A percentile compares a stretch with the other conserved stretches of the same genome.
These are phyloP conservation scores for Apeira syringaria DNA, from an alignment of 2,888 invertebrate species.

Conservation along the genomic window DNA sequence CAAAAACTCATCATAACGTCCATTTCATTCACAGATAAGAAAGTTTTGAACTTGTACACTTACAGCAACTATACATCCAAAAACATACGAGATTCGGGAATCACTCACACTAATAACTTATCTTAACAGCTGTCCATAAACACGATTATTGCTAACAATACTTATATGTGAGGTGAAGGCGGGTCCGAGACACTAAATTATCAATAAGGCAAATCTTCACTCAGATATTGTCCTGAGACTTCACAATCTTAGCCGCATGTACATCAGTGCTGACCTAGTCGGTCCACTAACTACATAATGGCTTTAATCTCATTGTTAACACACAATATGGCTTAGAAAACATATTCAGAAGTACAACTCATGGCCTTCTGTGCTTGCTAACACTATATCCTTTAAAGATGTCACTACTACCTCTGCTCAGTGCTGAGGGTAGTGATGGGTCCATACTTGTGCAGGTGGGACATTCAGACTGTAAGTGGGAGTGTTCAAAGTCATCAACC, in stretches of 20 bases:
- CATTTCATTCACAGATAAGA: too few species aligned
- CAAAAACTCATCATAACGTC: too few species aligned
- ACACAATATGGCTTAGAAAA: background rate
- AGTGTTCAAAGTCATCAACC: slow-evolving; percentile 56
- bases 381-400: background rate
- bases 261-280: background rate
- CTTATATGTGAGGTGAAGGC: background rate
- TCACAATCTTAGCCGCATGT: background rate
- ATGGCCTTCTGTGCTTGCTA: background rate
- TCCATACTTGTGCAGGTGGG: slow-evolving; percentile 64
- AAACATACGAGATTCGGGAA: background rate
- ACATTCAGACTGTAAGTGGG: slow-evolving; percentile 57
- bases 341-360: too few species aligned
- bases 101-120: background rate
- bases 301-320: background rate
- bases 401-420: slow-evolving; percentile 24
- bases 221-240: slow-evolving; percentile 6
- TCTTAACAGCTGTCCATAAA: slow-evolving; percentile 5
- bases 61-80: background rate
- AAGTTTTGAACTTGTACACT: too few species aligned
- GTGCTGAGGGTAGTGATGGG: slow-evolving; percentile 70
- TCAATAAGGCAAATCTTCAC: slow-evolving; percentile 10
- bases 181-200: slow-evolving; percentile 4
- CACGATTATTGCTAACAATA: background rate
- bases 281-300: background rate